A percentile compares a stretch with the other conserved stretches of the same genome.
Conservation (phyloP, 2,888 invertebrate species). For the Eugnorisma glareosa region DNA sequence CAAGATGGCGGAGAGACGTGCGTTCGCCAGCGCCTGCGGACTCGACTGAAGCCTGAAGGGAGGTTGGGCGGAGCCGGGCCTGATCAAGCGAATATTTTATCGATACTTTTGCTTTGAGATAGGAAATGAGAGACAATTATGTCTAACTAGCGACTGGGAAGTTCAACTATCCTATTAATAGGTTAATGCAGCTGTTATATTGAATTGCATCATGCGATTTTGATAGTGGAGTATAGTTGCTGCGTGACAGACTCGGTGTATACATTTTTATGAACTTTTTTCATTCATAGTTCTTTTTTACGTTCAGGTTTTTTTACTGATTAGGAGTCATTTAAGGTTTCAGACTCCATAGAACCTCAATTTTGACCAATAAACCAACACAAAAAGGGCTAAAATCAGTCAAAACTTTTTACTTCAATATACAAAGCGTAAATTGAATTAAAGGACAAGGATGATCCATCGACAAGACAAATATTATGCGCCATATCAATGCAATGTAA, state of each 20-base stretch:
- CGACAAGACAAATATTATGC: constrained; percentile 29
- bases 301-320: not conserved
- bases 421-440: not conserved
- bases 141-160: constrained; percentile 34
- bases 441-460: not conserved
- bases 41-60: constrained; percentile 84
- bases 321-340: not conserved
- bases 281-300: not conserved
- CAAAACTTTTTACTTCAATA: not conserved
- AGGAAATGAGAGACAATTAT: constrained; percentile 67
- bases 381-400: not conserved
- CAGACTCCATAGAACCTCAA: not conserved
- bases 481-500: constrained; percentile 66
- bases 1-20: constrained; percentile 76
- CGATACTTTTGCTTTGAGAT: constrained; percentile 68
- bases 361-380: not conserved
- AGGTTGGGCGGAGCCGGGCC: constrained; percentile 76
- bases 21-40: constrained; percentile 77
- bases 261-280: not conserved
- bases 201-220: constrained; percentile 17
- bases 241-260: constrained; percentile 22
- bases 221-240: not conserved
- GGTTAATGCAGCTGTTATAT: constrained; percentile 27
- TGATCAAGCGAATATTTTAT: constrained; percentile 69
- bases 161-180: constrained; percentile 38